Percentiles rank a stretch among this genome's conserved stretches.
These are phyloP conservation scores for Gobionotothen gibberifrons DNA, from an alignment of 2,797 vertebrate genomes.

Conservation along the genomic window DNA sequence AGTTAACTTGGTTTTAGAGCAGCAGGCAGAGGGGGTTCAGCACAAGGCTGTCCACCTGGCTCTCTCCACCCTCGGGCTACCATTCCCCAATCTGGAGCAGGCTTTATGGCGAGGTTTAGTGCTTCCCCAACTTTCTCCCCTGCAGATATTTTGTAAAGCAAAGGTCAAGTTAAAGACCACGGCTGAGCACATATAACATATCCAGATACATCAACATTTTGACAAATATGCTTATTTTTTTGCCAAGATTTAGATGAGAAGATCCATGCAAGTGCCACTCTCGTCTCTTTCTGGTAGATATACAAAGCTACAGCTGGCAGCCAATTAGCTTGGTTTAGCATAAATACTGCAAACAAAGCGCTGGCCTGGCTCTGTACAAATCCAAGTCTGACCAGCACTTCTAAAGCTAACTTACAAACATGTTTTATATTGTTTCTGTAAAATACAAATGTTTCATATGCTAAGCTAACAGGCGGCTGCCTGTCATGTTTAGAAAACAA, in stretches of 20 bases:
- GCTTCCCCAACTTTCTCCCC: constrained; percentile 38
- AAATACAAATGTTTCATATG: constrained; percentile 9
- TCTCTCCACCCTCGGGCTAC: constrained; percentile 55
- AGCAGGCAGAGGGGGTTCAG: constrained; percentile 41
- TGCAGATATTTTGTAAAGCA: constrained; percentile 51
- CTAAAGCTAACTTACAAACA: neutral
- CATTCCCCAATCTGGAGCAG: constrained; percentile 36
- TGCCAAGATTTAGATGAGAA: neutral
- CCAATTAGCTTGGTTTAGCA: constrained; percentile 7
- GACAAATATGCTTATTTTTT: neutral
- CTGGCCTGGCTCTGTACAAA: neutral
- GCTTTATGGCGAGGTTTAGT: constrained; percentile 63
- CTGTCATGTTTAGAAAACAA: neutral
- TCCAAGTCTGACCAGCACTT: neutral
- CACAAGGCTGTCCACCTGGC: constrained; percentile 72
- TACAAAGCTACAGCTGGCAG: neutral
- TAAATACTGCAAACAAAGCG: neutral
- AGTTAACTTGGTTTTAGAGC: constrained; percentile 63
- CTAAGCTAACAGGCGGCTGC: constrained; percentile 7
- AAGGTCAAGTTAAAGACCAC: constrained; percentile 68
- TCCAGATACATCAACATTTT: neutral
- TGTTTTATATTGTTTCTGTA: neutral
- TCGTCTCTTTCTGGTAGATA: neutral
- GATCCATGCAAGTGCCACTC: neutral
- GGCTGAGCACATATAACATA: constrained; percentile 43